Evolutionary conservation across 2,797 vertebrate species (phyloP).

Genomic region (Dipus sagitta): DNA sequence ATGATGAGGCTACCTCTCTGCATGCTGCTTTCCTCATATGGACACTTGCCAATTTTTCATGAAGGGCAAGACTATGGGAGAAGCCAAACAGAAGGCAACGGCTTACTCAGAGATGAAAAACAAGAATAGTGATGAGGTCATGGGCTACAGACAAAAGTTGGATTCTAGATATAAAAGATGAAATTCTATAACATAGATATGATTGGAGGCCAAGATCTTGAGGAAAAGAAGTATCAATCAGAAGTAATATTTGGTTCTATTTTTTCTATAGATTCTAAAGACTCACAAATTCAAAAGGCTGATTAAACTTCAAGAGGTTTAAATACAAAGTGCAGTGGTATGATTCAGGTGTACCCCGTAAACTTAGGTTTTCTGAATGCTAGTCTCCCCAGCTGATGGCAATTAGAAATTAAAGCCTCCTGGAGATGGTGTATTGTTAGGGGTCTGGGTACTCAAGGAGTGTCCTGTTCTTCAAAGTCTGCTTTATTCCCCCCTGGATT

Average conservation of each 20-base stretch:
- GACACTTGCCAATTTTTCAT: background rate
- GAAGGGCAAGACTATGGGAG: background rate
- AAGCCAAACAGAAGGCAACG: background rate
- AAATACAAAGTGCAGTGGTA: background rate
- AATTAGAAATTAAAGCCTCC: too few species aligned
- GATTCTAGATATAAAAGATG: background rate
- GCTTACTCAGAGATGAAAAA: background rate
- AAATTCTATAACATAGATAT: background rate
- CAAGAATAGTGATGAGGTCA: background rate
- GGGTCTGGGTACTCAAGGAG: too few species aligned
- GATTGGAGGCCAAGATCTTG: background rate
- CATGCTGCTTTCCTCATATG: background rate
- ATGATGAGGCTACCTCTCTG: background rate
- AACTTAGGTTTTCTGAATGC: too few species aligned
- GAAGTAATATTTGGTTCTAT: background rate
- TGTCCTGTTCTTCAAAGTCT: too few species aligned
- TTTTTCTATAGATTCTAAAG: background rate
- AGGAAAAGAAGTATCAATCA: slow-evolving; percentile 18
- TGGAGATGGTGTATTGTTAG: too few species aligned
- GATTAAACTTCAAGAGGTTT: background rate
- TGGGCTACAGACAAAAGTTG: background rate
- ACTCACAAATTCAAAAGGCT: background rate
- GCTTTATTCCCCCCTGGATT: too few species aligned
- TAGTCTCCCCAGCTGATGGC: too few species aligned
- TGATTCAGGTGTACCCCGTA: too few species aligned